A percentile compares a stretch with the other conserved stretches of the same genome.
These are phyloP conservation scores for Bombus confusus DNA, from an alignment of 1,140 invertebrate species.

Conservation along the genomic window DNA sequence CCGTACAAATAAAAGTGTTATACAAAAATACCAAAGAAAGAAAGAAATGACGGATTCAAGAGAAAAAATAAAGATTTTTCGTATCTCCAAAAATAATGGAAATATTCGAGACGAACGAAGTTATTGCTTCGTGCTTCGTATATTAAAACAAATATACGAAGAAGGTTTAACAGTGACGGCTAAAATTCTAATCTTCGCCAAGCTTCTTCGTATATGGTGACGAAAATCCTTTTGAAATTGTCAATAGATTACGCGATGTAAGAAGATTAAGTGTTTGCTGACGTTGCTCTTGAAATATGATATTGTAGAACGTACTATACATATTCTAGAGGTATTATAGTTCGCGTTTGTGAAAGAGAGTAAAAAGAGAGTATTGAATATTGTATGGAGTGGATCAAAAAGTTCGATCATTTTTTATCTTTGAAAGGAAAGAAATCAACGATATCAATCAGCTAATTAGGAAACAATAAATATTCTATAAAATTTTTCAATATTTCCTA, in stretches of 20 bases:
- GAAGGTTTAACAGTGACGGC: background rate
- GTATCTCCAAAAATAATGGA: background rate
- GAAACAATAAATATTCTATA: no score
- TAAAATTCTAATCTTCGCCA: conserved; percentile 8
- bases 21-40: background rate
- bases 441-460: no score
- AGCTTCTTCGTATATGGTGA: background rate
- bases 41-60: no score
- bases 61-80: background rate
- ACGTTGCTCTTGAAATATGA: no score
- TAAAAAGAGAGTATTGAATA: no score
- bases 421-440: no score
- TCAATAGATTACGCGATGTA: background rate
- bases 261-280: background rate
- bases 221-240: background rate
- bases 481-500: no score
- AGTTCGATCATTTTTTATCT: no score
- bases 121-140: background rate
- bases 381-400: no score
- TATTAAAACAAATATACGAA: background rate
- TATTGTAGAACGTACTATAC: no score
- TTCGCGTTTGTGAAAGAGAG: no score
- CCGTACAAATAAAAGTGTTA: background rate
- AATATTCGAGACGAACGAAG: background rate
- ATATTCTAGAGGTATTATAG: no score